A percentile compares a stretch with the other conserved stretches of the same genome.
Evolutionary conservation across 2,113 vertebrate genomes (phyloP).

Genomic region (Dicrurus megarhynchus): DNA sequence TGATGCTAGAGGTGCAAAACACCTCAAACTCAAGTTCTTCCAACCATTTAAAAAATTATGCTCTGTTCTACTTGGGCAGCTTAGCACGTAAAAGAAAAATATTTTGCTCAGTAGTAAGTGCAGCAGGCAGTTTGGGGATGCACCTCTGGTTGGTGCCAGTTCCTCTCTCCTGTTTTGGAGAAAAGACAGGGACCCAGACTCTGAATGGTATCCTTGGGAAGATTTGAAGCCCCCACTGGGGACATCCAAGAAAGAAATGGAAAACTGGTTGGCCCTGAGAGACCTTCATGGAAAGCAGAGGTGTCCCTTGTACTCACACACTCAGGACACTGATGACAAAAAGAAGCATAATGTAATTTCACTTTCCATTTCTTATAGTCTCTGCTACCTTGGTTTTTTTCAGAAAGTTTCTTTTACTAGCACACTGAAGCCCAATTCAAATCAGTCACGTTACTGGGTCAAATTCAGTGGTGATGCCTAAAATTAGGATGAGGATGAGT

Average conservation of each 20-base stretch:
- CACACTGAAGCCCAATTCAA: neutral
- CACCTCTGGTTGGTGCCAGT: accelerated
- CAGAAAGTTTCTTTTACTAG: neutral
- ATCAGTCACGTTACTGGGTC: neutral
- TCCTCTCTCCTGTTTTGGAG: neutral
- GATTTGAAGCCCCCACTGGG: neutral
- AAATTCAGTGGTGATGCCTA: neutral
- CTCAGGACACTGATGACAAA: neutral
- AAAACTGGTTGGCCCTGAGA: neutral
- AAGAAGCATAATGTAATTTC: neutral
- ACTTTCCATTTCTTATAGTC: neutral
- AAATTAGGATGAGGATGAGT: neutral
- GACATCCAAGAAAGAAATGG: neutral
- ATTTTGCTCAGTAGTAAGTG: neutral
- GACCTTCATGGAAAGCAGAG: neutral
- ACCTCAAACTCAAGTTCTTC: neutral
- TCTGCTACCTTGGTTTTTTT: neutral
- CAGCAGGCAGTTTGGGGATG: neutral
- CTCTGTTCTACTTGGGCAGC: neutral
- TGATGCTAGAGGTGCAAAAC: neutral
- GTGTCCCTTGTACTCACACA: neutral
- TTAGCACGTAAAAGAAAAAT: neutral
- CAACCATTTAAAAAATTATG: neutral
- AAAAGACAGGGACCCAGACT: neutral
- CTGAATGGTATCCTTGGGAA: neutral